Base-by-base conservation (phyloP, 2,888 invertebrate species). In the Uloborus plumipes region DNA sequence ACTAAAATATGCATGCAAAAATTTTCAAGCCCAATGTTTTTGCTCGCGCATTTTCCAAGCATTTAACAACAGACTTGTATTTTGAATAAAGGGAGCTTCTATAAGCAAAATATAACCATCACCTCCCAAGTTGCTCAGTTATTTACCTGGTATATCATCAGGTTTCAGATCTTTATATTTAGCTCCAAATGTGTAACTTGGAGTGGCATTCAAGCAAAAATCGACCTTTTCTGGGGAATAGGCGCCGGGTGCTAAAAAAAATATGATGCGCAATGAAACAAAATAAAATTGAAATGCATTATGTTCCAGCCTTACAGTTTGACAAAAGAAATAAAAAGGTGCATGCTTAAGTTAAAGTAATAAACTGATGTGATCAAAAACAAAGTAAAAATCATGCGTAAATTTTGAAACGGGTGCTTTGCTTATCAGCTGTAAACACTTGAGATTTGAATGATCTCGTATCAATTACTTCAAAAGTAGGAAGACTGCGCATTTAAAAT, bases 201-300 rank as follows among this genome's bases (percentile, higher is more conserved):
- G 80, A 18, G 80, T 74, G 67, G 26, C 59, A 59, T 15, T 87
- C 11, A 83, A 76, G n/a, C 51, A 50, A 26, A 73, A 71, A 39
- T 59, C 73, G n/a, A 67, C 50, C 49, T 78, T 82, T 87, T 93
- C 93, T 0, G 95, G 93, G 86, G 88, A 89, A 89, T 96, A 96
- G 89, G 95, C 94, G n/a, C 95, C 95, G 0, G 96, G 96, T 9
- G 95, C 95, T 2, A 96, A 96, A 31, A 49, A n/a, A 22, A 71
- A 59, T 22, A 20, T 22, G 22, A 59, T 39, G 7, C 7, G 2
- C 2, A 26, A 62, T 16, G 39, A 39, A 39, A 39, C 9, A 39
- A 39, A 39, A 11, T 1, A 39, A 39, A 39, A 39, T 26, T 26
- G 26, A 26, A 26, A n/a, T n/a, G 26, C 26, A 4, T 26, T 3